Evolutionary conservation across 23 tunicate genomes (phyloP), one percentile per base, ranked within the genome.

Genomic region (Halocynthia aurantium): DNA sequence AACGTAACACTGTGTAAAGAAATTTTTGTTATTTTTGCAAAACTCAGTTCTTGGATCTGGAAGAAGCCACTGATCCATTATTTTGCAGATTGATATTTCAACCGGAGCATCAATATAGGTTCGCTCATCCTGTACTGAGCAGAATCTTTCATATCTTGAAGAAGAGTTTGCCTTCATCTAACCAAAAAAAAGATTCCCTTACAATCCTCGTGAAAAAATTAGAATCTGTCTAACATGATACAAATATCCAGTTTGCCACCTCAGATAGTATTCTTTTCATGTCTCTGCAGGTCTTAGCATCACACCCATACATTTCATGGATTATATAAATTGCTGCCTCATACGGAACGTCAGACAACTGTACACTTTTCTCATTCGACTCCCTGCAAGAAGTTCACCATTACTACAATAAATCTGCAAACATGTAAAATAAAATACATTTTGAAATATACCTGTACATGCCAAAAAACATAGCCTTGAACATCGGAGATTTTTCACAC

Each of bases 271-370:
- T 22, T 20, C 51, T 71, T 22, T 55, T 71, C 76, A 71, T 51
- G 17, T 20, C 12, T 71, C n/a, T 0, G 51, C 76, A 71, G 56
- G 17, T 15, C 6, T 52, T 54, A 12, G 18, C 51, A 13, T 74
- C 63, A 53, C 78, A 74, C 13, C 78, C 78, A 56, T 74, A 74
- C 67, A 74, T 52, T 8, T 51, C 19, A 74, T 74, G 78, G 20
- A 74, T 54, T 13, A 74, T 22, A 18, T 51, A 74, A 22, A 74
- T 13, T 0, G 64, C 55, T 6, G 64, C 63, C 55, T 22, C 8
- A 6, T 74, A 56, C 5, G 63, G 22, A 10, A 54, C 40, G 6
- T 74, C 78, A 5, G 10, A 22, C 10, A 74, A 21, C 10, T 13
- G 55, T 0, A 74, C 62, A 8, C 19, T 52, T 64, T 56, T 74